A percentile compares a stretch with the other conserved stretches of the same genome.
Conservation (phyloP, 2,113 vertebrate species). For the Sterna hirundo region DNA sequence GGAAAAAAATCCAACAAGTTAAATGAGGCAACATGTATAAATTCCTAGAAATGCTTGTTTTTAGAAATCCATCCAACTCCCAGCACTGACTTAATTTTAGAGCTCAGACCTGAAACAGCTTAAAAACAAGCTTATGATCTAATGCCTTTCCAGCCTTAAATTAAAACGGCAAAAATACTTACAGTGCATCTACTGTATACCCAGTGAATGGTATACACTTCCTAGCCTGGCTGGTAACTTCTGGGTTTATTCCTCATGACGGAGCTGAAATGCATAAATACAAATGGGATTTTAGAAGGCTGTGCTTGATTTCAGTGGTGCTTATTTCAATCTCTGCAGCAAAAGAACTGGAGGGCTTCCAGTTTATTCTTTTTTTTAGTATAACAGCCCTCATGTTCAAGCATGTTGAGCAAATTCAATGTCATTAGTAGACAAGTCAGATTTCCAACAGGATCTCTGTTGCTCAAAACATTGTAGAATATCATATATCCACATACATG, state of each 20-base stretch:
- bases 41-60: neutral
- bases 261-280: neutral
- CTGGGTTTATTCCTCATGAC: neutral
- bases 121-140: neutral
- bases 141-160: neutral
- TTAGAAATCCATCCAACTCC: neutral
- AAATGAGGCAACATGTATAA: neutral
- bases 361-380: neutral
- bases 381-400: neutral
- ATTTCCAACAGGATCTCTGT: neutral
- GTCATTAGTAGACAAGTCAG: neutral
- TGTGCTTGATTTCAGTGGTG: neutral
- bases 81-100: neutral
- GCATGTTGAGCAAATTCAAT: neutral
- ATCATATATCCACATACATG: accelerated
- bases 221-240: neutral
- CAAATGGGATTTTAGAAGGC: neutral
- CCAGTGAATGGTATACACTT: neutral
- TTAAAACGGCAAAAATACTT: neutral
- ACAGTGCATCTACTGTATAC: neutral
- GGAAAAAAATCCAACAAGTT: neutral
- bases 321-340: neutral
- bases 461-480: neutral
- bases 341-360: neutral
- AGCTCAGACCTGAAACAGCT: neutral